Base-by-base conservation (phyloP, 2,113 vertebrate genomes). In the Vanacampus margaritifer region DNA sequence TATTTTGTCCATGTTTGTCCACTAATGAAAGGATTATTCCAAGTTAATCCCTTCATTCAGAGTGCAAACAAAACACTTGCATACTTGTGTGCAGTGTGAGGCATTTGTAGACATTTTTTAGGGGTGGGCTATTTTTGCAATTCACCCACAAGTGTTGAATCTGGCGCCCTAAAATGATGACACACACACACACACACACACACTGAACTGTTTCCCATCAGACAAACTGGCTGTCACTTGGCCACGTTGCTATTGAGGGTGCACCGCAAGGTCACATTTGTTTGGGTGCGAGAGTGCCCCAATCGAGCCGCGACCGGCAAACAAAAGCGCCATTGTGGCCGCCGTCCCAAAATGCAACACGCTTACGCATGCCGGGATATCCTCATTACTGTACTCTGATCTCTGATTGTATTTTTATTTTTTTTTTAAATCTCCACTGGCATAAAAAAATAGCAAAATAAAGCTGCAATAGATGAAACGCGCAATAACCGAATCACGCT, bases 261-360 rank as follows among this genome's bases (percentile, higher is more conserved):
- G 26, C 57, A 36, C 57, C 19, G 36, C 14, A n/a, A 10, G 36
- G 21, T 37, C 41, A 21, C 45, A 13, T 24, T 75, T 41, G 37
- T 81, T 68, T 69, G 61, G 3, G 48, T 76, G 26, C 65, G 35
- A 69, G 50, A 65, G 26, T 10, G 28, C 23, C 23, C 39, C 10
- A 21, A 67, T 75, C 75, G 80, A 69, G 73, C 28, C 24, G 46
- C 24, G 43, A 65, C 58, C 74, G 69, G 84, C 45, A 61, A 79
- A 86, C 84, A 89, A 78, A 68, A 46, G 73, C 24, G 53, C 43
- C 64, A 74, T 80, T 86, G 78, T 86, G 24, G 12, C 21, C 19
- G 41, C 36, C 35, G 39, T 56, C 32, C 48, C 48, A 50, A 73
- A 57, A 56, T 71, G 37, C 69, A 53, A 6, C 32, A 24, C 37